Evolutionary conservation across 1,140 invertebrate species (phyloP), one percentile per base, ranked within the genome.

Genomic region (Epicauta chinensis): DNA sequence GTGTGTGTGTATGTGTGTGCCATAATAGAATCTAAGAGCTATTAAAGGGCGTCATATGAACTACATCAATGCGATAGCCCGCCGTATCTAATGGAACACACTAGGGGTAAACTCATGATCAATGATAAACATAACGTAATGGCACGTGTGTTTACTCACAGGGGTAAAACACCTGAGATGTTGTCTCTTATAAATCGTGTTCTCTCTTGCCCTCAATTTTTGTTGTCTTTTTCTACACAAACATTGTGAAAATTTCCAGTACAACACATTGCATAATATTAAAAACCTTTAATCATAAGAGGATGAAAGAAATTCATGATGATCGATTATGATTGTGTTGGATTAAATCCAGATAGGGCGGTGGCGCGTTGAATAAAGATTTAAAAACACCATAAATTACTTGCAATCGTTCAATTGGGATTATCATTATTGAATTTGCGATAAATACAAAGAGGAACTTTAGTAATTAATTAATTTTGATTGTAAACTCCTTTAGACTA

Each of bases 81-180:
- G 51, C 51, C 44, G 16, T 53, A 53, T 47, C 51, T 53, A 53
- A 53, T 53, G 51, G 50, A 52, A 52, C 43, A 52, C 46, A 46
- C 43, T 38, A 23, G 23, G 23, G 35, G 35, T 40, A 44, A 46
- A 38, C 37, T 42, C 51, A 38, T 53, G 51, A 53, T 53, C 51
- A 53, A 53, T 47, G 51, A 53, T 53, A 53, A 53, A 53, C 51
- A 53, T 53, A 40, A 17, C 51, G 34, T 53, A 53, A 53, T 53
- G 51, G 51, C 51, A 53, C 51, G 51, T 53, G 51, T 50, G 48
- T 53, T 43, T 53, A 38, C 43, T 36, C 30, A 32, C 16, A 35
- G 30, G 43, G 47, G 51, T 13, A 43, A 34, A 34, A 39, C 43
- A 53, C 51, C 51, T 53, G 51, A 53, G 51, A 53, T 47, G 51